These are phyloP conservation scores for Hyperoodon ampullatus DNA, from an alignment of 2,113 vertebrate genomes.

Conservation along the genomic window DNA sequence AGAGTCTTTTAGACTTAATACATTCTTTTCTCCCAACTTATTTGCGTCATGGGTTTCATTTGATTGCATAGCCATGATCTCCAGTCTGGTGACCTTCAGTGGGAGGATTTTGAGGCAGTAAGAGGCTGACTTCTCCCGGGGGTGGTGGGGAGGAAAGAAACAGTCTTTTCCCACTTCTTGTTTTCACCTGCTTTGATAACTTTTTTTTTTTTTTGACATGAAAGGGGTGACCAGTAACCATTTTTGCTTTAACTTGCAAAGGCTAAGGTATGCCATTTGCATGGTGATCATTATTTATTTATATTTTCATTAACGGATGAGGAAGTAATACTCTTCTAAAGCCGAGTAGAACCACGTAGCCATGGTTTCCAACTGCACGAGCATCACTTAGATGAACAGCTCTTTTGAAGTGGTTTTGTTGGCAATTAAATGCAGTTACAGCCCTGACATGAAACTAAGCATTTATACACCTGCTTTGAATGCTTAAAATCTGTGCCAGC, in stretches of 20 bases:
- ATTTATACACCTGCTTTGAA: slow-evolving; percentile 62
- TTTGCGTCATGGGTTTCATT: slow-evolving; percentile 22
- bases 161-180: neutral
- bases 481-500: slow-evolving; percentile 53
- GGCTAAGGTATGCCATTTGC: slow-evolving; percentile 58
- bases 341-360: neutral
- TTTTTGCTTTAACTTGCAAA: slow-evolving; percentile 66
- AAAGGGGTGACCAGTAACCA: slow-evolving; percentile 39
- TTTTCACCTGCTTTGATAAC: slow-evolving; percentile 48
- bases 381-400: slow-evolving; percentile 43
- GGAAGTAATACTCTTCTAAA: slow-evolving; percentile 34
- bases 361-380: slow-evolving; percentile 5
- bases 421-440: slow-evolving; percentile 79
- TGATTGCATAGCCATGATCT: neutral
- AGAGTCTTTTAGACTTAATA: neutral
- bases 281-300: slow-evolving; percentile 72
- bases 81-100: neutral
- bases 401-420: slow-evolving; percentile 71
- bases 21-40: neutral
- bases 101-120: neutral
- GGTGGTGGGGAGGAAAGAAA: neutral
- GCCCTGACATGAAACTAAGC: slow-evolving; percentile 59
- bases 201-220: neutral
- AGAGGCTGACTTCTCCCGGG: neutral
- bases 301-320: slow-evolving; percentile 64